A percentile compares a stretch with the other conserved stretches of the same genome.
Evolutionary conservation across 2,113 vertebrate species (phyloP).

Genomic region (Rattus rattus): DNA sequence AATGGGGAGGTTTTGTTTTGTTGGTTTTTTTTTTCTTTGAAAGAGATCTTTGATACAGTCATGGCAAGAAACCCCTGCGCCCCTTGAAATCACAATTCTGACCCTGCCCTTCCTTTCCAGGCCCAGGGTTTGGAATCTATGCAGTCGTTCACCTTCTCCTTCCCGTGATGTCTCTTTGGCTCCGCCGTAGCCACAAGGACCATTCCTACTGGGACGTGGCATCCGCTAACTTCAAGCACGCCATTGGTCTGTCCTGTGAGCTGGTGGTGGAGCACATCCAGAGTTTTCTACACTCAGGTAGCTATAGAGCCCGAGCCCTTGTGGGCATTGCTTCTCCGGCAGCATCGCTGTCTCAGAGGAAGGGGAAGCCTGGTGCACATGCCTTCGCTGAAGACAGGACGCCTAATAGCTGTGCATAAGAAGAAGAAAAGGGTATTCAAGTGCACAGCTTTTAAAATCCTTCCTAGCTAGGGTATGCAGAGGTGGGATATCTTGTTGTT

Average conservation of each 20-base stretch:
- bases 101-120: constrained; percentile 81
- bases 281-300: constrained; percentile 95
- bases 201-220: constrained; percentile 97
- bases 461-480: not conserved
- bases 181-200: constrained; percentile 95
- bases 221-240: constrained; percentile 98
- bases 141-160: constrained; percentile 97
- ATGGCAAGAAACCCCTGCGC: not conserved
- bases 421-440: constrained; percentile 22
- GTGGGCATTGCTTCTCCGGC: not conserved
- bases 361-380: not conserved
- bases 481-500: not conserved
- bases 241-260: constrained; percentile 97
- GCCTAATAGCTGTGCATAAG: not conserved
- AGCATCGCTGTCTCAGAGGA: not conserved
- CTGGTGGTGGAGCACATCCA: constrained; percentile 98
- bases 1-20: not conserved
- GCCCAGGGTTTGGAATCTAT: constrained; percentile 97
- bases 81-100: not conserved
- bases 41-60: not conserved
- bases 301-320: accelerated
- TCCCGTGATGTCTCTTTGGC: constrained; percentile 97
- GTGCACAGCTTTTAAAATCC: not conserved
- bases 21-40: too few species aligned
- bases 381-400: not conserved